Percentiles rank a stretch among this genome's conserved stretches.
Evolutionary conservation across 30 jellyfish, hydroid and myxozoan genomes (phyloP).

Genomic region (Kudoa iwatai): DNA sequence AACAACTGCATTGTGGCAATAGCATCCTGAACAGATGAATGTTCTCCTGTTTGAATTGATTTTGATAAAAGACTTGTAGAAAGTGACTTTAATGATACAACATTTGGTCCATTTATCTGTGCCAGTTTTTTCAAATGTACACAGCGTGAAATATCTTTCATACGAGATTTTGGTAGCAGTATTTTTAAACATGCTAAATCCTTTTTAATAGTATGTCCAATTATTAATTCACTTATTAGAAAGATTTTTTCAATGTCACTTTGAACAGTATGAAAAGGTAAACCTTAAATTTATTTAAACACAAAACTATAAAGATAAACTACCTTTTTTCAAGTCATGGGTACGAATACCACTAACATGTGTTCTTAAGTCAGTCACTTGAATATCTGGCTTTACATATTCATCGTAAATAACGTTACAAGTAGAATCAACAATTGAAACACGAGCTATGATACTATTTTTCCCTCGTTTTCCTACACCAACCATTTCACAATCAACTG

Average conservation of each 20-base stretch:
- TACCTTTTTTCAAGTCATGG: slow-evolving; percentile 13
- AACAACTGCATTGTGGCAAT: slow-evolving; percentile 40
- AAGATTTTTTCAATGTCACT: too few relatives aligned
- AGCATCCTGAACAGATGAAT: slow-evolving; percentile 46
- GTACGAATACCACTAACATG: slow-evolving; percentile 56
- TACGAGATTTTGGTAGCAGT: slow-evolving; percentile 16
- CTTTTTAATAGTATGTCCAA: too few relatives aligned
- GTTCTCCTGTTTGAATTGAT: slow-evolving; percentile 52
- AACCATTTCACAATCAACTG: slow-evolving; percentile 78
- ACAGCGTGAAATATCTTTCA: slow-evolving; percentile 29
- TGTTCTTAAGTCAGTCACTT: slow-evolving; percentile 45
- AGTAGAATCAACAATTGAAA: slow-evolving; percentile 22
- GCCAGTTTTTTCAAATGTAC: slow-evolving; percentile 11
- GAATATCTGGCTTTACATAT: slow-evolving; percentile 26
- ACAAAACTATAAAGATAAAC: not conserved
- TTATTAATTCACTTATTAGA: too few relatives aligned
- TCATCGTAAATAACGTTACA: slow-evolving; percentile 31
- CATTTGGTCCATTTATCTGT: slow-evolving; percentile 12
- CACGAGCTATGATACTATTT: slow-evolving; percentile 34
- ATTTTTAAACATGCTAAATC: too few relatives aligned
- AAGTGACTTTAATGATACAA: slow-evolving; percentile 26
- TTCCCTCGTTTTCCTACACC: slow-evolving; percentile 61
- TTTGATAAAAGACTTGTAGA: slow-evolving; percentile 8
- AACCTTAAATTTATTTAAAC: not conserved
- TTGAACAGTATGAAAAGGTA: too few relatives aligned